Base-by-base conservation (phyloP, 2,113 vertebrate genomes). In the Brachyhypopomus occidentalis region DNA sequence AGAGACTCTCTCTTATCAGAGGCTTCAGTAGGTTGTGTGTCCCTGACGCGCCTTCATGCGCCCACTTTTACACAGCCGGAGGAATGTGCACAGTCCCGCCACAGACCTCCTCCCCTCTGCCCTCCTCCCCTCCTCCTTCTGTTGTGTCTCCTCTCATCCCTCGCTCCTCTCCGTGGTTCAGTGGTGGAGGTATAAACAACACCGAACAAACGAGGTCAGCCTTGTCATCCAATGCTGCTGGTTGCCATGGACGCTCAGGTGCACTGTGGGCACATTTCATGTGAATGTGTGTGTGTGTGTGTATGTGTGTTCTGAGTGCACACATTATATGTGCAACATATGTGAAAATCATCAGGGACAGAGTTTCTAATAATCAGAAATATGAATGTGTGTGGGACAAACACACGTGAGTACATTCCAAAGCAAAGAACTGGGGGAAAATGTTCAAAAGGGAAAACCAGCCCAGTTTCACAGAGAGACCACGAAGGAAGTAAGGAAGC, bases 101-200 rank as follows among this genome's bases (percentile, higher is more conserved):
- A 85, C 80, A 83, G 79, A 77, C 80, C 80, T 60, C 23, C 80
- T 59, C 23, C 34, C 66, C 20, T 67, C 55, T 62, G 69, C 72
- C 72, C 72, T 71, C 36, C n/a, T 23, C 72, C 75, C 12, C 62
- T 17, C 19, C 17, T 34, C 23, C 9, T 22, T 59, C 64, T 36
- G 16, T 58, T 19, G 8, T 22, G 12, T 34, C 20, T 78, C n/a
- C 22, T 12, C 41, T 41, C 22, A 36, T 72, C 22, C 38, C 22
- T 63, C 70, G 23, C 23, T 81, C 34, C 22, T 83, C 22, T 77
- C 17, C 23, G 27, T 4, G 41, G 14, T 56, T 19, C 22, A 23
- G 45, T 25, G 67, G 16, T n/a, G 55, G 52, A 81, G 22, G 73
- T 20, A 69, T 16, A 66, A 72, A 23, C 75, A 62, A 38, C 7